phyloP scores from a whole-genome alignment of 2,888 invertebrate species.

The Eristalis pertinax region DNA sequence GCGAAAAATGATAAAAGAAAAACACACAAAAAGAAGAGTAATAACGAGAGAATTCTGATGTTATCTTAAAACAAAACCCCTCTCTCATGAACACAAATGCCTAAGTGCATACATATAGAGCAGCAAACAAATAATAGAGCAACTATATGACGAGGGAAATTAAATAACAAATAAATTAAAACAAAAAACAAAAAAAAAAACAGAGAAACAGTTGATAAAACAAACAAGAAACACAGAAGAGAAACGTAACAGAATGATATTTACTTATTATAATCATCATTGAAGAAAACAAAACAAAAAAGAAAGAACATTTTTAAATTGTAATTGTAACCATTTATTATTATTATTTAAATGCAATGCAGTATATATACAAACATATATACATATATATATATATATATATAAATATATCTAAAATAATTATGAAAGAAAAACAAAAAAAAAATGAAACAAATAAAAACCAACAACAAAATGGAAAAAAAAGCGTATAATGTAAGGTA shows the following conservation, averaged over 20 bases:
- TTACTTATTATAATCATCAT: constrained; percentile 66
- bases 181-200: constrained; percentile 5
- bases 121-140: constrained; percentile 19
- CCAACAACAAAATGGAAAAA: constrained; percentile 17
- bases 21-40: neutral
- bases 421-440: constrained; percentile 38
- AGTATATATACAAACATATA: constrained; percentile 67
- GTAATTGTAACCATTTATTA: constrained; percentile 70
- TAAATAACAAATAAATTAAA: constrained; percentile 19
- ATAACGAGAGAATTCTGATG: neutral
- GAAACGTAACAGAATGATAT: constrained; percentile 39
- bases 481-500: constrained; percentile 66
- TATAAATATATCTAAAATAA: constrained; percentile 68
- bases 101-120: neutral
- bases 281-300: constrained; percentile 20
- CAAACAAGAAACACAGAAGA: constrained; percentile 9
- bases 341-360: constrained; percentile 70
- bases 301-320: constrained; percentile 62
- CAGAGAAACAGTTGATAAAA: constrained; percentile 18
- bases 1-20: too few species aligned
- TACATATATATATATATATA: constrained; percentile 51
- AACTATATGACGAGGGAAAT: constrained; percentile 59
- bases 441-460: constrained; percentile 17
- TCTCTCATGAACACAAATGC: constrained; percentile 18
- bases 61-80: constrained; percentile 5